These are phyloP conservation scores for Troides aeacus DNA, from an alignment of 2,888 invertebrate species.

Conservation along the genomic window DNA sequence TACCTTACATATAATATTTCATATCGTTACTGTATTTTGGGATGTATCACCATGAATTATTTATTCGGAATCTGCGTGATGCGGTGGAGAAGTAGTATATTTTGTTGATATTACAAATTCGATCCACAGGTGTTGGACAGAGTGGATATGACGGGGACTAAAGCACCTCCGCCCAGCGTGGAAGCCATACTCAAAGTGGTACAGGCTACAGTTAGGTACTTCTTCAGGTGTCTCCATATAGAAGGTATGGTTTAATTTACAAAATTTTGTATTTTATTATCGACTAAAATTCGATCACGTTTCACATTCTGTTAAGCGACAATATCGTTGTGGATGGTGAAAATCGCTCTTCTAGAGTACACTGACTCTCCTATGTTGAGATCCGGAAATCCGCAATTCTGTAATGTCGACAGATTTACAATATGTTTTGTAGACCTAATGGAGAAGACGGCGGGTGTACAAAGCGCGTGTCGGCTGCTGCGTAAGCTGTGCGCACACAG, in stretches of 20 bases:
- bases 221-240: slow-evolving; percentile 86
- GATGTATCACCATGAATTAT: too few relatives aligned
- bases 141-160: slow-evolving; percentile 81
- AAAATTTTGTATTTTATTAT: too few relatives aligned
- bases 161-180: slow-evolving; percentile 81
- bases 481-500: slow-evolving; percentile 83
- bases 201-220: slow-evolving; percentile 86
- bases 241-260: slow-evolving; percentile 67
- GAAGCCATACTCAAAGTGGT: slow-evolving; percentile 85
- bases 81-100: background rate
- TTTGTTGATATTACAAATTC: background rate
- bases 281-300: too few relatives aligned
- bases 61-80: too few relatives aligned
- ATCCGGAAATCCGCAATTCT: too few relatives aligned
- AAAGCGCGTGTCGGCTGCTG: slow-evolving; percentile 82
- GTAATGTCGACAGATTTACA: too few relatives aligned
- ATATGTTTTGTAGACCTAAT: slow-evolving; percentile 72
- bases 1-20: too few relatives aligned
- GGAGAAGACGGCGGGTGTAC: slow-evolving; percentile 82
- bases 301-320: too few relatives aligned
- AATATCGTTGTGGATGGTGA: too few relatives aligned
- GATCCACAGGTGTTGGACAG: slow-evolving; percentile 78
- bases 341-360: too few relatives aligned
- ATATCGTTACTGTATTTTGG: too few relatives aligned
- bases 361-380: too few relatives aligned